Base-by-base conservation (phyloP, 2,113 vertebrate genomes). In the Anas platyrhynchos region DNA sequence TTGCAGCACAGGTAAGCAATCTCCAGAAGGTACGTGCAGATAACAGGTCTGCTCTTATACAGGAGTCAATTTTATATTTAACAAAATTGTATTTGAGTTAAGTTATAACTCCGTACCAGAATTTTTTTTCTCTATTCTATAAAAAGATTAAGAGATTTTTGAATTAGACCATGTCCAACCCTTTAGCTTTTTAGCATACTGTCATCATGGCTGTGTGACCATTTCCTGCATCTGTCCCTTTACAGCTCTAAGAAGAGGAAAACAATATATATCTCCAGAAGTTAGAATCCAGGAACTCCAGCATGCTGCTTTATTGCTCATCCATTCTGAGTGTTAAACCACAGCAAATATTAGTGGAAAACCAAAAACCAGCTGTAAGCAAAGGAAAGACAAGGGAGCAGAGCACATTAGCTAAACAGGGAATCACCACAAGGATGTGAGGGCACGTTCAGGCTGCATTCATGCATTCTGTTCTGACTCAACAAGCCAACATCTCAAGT, bases 181-280 rank as follows among this genome's bases (percentile, higher is more conserved):
- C 46, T 14, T 44, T 71, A 50, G 9, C 52, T 32, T 59, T 25
- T 26, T 9, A 71, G 69, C 25, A 32, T 2, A 9, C 23, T 38
- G 32, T 8, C 69, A 46, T 20, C 21, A 23, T 5, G 16, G 52
- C 27, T 65, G 14, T 8, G 7, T 0, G 1, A 38, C 7, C 8
- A 7, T 8, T 31, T 58, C 32, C 66, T 58, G 34, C 20, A 72
- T 6, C 69, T 32, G 22, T 43, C 46, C 43, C 71, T 72, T 29
- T 4, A n/a, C 0, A 83, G 27, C 2, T 67, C 50, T 11, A 73
- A 21, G 56, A 90, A 41, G 68, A 74, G 13, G 11, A 44, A 77
- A 66, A 74, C 1, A 1, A 71, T 11, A 65, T 18, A 22, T 9
- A 27, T 56, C 11, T 66, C 11, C 34, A 80, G 29, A 73, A 79